Evolutionary conservation across 2,797 vertebrate species (phyloP).

Genomic region (Oryzias dopingdopingensis): DNA sequence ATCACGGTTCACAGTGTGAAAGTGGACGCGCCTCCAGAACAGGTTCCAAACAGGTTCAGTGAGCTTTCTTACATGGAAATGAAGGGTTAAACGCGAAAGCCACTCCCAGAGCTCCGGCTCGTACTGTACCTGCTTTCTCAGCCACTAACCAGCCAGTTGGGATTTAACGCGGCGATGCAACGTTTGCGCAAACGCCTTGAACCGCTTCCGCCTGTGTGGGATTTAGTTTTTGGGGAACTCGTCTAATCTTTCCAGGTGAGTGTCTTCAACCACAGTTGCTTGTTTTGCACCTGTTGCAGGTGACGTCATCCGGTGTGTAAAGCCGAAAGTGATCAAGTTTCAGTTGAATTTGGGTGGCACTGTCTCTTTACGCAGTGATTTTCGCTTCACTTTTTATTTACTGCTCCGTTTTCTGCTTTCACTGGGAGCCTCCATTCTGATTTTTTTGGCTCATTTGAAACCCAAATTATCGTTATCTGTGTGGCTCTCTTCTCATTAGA

Average conservation of each 20-base stretch:
- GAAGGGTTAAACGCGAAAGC: slow-evolving; percentile 61
- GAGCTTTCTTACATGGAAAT: slow-evolving; percentile 19
- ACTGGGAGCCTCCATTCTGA: background rate
- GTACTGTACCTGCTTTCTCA: slow-evolving; percentile 57
- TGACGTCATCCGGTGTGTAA: slow-evolving; percentile 6
- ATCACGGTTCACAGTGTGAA: no score
- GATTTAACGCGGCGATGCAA: slow-evolving; percentile 15
- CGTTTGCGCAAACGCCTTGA: background rate
- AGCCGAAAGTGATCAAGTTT: slow-evolving; percentile 3
- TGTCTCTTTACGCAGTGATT: slow-evolving; percentile 7
- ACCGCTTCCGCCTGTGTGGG: background rate
- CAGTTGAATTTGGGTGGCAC: background rate
- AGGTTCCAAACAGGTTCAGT: slow-evolving; percentile 68
- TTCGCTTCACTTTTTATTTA: slow-evolving; percentile 19
- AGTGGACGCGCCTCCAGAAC: slow-evolving; percentile 29
- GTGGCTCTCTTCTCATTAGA: background rate
- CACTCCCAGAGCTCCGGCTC: slow-evolving; percentile 69
- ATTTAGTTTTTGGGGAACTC: slow-evolving; percentile 9
- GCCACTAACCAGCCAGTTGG: slow-evolving; percentile 30
- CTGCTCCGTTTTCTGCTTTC: slow-evolving; percentile 7
- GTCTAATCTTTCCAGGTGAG: slow-evolving; percentile 44
- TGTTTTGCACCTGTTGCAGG: slow-evolving; percentile 58
- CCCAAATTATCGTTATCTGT: background rate
- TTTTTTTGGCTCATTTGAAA: slow-evolving; percentile 7
- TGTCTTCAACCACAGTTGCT: background rate